A percentile compares a stretch with the other conserved stretches of the same genome.
These are phyloP conservation scores for Solenopsis fugax DNA, from an alignment of 1,140 invertebrate genomes.

Conservation along the genomic window DNA sequence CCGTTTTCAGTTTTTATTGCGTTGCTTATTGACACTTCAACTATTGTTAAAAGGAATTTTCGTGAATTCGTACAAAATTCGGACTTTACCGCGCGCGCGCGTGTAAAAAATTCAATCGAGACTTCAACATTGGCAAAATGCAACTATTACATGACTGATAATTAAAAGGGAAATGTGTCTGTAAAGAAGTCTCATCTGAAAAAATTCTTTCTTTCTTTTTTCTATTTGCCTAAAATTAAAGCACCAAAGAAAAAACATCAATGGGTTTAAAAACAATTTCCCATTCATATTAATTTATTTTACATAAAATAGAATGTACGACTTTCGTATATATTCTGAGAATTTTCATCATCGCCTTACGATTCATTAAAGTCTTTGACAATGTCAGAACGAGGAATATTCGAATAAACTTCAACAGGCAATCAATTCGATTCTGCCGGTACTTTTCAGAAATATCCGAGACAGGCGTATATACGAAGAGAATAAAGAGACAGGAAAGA, in stretches of 20 bases:
- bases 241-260: not conserved
- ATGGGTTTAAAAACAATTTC: not conserved
- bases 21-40: not conserved
- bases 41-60: not conserved
- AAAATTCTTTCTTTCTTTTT: not conserved
- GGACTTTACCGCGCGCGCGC: not conserved
- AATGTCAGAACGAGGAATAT: constrained; percentile 7
- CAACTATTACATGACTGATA: not conserved
- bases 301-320: not conserved
- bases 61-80: not conserved
- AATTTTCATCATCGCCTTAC: not conserved
- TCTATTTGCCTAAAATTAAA: not conserved
- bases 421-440: constrained; percentile 42
- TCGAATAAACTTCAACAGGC: constrained; percentile 43
- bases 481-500: constrained; percentile 3
- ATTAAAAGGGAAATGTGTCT: not conserved
- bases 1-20: not conserved
- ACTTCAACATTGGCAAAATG: not conserved
- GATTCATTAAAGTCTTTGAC: constrained; percentile 27
- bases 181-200: not conserved
- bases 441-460: constrained; percentile 48
- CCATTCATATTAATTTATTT: constrained; percentile 1
- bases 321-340: not conserved
- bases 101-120: not conserved
- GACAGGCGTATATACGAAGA: not conserved